These are phyloP conservation scores for Daboia siamensis DNA, from an alignment of 2,113 vertebrate species.

Conservation along the genomic window DNA sequence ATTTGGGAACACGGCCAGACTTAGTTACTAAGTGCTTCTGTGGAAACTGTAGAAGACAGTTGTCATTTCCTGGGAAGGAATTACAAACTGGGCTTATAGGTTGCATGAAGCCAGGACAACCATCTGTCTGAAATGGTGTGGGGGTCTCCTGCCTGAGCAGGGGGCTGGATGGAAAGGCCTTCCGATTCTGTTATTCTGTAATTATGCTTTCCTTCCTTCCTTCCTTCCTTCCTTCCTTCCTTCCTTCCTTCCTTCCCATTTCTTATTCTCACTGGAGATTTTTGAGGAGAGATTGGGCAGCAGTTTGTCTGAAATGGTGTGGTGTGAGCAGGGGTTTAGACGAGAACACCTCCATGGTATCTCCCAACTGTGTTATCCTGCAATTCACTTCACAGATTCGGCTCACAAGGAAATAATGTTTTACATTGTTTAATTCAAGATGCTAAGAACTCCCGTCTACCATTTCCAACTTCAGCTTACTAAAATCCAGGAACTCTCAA, in stretches of 20 bases:
- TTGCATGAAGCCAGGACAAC: not conserved
- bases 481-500: not conserved
- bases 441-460: not conserved
- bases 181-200: too few species aligned
- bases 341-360: too few species aligned
- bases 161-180: too few species aligned
- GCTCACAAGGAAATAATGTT: not conserved
- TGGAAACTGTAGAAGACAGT: not conserved
- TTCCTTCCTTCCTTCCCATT: too few species aligned
- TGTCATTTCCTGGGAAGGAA: not conserved
- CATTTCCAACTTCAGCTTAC: not conserved
- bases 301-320: not conserved
- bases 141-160: too few species aligned
- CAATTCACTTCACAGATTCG: not conserved
- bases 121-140: not conserved
- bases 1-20: not conserved
- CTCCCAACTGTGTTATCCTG: too few species aligned
- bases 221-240: too few species aligned
- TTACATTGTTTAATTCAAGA: not conserved
- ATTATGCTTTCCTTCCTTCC: too few species aligned
- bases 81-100: not conserved
- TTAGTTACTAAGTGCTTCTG: not conserved
- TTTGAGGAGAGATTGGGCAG: too few species aligned
- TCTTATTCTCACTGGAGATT: too few species aligned
- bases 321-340: too few species aligned